A percentile compares a stretch with the other conserved stretches of the same genome.
phyloP scores from a whole-genome alignment of 30 jellyfish, hydroid and myxozoan species.

The Hydractinia symbiolongicarpus region DNA sequence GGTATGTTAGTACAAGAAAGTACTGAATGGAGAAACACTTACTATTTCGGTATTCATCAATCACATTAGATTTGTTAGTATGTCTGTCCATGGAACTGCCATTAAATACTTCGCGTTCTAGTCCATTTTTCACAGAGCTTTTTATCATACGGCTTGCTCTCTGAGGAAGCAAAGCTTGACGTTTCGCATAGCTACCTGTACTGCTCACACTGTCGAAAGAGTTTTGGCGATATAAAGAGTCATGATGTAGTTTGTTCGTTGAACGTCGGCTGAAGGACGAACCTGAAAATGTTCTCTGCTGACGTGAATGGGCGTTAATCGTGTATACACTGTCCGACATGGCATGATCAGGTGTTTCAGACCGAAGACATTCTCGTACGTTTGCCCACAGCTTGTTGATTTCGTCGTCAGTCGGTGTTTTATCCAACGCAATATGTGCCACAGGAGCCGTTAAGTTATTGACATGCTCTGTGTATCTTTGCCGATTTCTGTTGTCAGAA shows the following conservation, averaged over 20 bases:
- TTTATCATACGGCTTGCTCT: conserved; percentile 33
- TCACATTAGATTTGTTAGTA: too few species aligned
- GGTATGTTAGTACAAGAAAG: too few species aligned
- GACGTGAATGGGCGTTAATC: conserved; percentile 18
- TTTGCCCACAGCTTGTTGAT: conserved; percentile 82
- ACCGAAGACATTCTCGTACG: conserved; percentile 63
- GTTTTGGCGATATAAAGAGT: neutral
- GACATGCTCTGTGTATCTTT: neutral
- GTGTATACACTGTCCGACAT: conserved; percentile 55
- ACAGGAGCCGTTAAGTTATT: neutral
- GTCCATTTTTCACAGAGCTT: conserved; percentile 9
- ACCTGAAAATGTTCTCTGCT: conserved; percentile 15
- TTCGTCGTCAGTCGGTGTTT: conserved; percentile 97
- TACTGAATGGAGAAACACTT: too few species aligned
- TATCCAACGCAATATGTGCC: conserved; percentile 43
- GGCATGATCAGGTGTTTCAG: conserved; percentile 58
- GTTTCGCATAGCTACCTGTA: conserved; percentile 19
- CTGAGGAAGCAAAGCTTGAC: conserved; percentile 56
- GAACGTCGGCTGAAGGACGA: neutral
- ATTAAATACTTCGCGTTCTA: too few species aligned
- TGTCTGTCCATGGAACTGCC: too few species aligned
- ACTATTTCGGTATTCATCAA: too few species aligned
- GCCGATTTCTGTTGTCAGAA: neutral
- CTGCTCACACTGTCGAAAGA: conserved; percentile 13
- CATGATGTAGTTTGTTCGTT: neutral